Base-by-base conservation (phyloP, 2,888 invertebrate species). In the Eupithecia exiguata region DNA sequence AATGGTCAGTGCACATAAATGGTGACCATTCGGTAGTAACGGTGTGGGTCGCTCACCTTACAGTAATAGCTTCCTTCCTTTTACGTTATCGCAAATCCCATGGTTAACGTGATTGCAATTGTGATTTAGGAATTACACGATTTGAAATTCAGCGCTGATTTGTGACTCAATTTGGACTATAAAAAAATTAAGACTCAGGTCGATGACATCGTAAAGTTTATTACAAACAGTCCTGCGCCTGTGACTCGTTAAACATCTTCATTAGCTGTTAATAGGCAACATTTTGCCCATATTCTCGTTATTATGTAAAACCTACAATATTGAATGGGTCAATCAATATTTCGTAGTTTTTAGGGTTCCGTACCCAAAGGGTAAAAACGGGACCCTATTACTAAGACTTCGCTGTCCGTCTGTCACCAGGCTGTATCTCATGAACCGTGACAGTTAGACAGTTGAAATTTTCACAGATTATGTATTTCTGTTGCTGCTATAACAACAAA, bases 21-120 rank as follows among this genome's bases (percentile, higher is more conserved):
- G 88, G 86, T 86, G 79, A 83, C 84, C 86, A 88, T 86, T 85
- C 82, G 80, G 81, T 84, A 84, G 84, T 94, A 93, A 94, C 94
- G 94, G 93, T 92, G 74, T 89, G 79, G 94, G 93, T 93, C 92
- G 87, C 82, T 90, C 88, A 94, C 94, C 94, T 90, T 89, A 86
- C 88, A 88, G 88, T 92, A 93, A 93, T 93, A 88, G 89, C 88
- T 91, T 91, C 91, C 92, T 91, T 91, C 94, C 93, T 92, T 91
- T 91, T 89, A 88, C 86, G 81, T 84, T 81, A 84, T 83, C 86
- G 87, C 90, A 85, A 91, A 93, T 93, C 91, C 91, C 86, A 83
- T 86, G 77, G 75, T 83, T 86, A 84, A 89, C 92, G 91, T 92
- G 92, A 91, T 87, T 84, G 86, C 83, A 89, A 92, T 92, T 79